Percentiles rank a stretch among this genome's conserved stretches.
These are phyloP conservation scores for Limnephilus marmoratus DNA, from an alignment of 2,888 invertebrate species.

Conservation along the genomic window DNA sequence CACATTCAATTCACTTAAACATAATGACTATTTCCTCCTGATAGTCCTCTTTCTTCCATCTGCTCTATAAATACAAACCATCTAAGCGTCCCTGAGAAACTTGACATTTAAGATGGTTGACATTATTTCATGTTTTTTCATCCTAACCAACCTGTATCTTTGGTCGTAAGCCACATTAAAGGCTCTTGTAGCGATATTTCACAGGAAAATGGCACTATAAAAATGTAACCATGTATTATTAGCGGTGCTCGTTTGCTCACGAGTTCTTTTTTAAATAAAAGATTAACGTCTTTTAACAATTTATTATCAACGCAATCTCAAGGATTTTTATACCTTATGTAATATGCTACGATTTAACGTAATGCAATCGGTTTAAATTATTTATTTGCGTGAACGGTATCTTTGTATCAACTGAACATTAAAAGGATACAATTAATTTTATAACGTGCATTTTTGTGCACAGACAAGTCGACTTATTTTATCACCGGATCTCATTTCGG, in stretches of 20 bases:
- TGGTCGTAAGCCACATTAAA: not conserved
- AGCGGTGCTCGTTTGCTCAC: not conserved
- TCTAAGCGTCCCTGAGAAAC: not conserved
- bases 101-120: not conserved
- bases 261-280: not conserved
- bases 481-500: slow-evolving; percentile 24
- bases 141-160: not conserved
- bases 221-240: not conserved
- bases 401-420: not conserved
- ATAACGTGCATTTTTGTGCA: not conserved
- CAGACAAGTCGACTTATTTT: not conserved
- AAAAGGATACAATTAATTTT: not conserved
- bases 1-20: too few species aligned
- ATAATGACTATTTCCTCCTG: not conserved
- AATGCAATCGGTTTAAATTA: not conserved
- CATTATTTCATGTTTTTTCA: not conserved
- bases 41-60: not conserved
- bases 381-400: not conserved
- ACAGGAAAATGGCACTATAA: not conserved
- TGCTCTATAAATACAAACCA: not conserved
- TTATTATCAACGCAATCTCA: not conserved
- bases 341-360: not conserved
- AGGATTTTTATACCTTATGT: not conserved
- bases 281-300: not conserved
- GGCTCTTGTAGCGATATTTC: not conserved